These are phyloP conservation scores for Hydra vulgaris DNA, from an alignment of 30 jellyfish, hydroid and myxozoan species.

Conservation along the genomic window DNA sequence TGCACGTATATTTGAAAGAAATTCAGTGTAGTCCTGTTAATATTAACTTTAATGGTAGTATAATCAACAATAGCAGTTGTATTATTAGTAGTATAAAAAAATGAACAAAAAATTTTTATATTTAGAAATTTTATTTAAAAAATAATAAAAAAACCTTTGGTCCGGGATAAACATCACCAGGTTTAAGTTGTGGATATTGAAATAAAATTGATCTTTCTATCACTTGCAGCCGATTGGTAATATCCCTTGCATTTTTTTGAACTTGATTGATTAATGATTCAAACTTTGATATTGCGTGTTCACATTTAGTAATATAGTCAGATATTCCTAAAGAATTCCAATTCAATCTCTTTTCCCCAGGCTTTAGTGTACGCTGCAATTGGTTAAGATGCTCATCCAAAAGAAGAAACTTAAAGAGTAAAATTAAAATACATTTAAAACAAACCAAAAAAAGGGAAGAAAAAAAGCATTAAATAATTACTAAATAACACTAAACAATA, in stretches of 20 bases:
- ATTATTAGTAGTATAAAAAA: background rate
- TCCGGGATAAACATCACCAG: slow-evolving; percentile 41
- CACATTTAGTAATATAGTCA: slow-evolving; percentile 80
- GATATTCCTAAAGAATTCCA: slow-evolving; percentile 94
- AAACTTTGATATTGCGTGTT: slow-evolving; percentile 84
- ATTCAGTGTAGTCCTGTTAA: slow-evolving; percentile 80
- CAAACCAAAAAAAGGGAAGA: background rate
- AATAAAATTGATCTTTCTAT: slow-evolving; percentile 57
- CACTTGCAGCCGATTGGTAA: slow-evolving; percentile 48
- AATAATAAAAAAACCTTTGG: slow-evolving; percentile 57
- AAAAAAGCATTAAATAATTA: background rate
- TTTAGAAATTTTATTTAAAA: background rate
- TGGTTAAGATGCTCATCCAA: slow-evolving; percentile 74
- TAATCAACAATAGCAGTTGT: background rate
- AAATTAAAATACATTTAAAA: background rate
- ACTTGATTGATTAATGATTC: slow-evolving; percentile 88
- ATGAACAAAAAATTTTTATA: background rate
- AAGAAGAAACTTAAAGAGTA: slow-evolving; percentile 42
- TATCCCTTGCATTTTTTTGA: slow-evolving; percentile 89
- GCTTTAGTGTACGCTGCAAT: slow-evolving; percentile 80
- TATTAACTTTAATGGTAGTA: background rate
- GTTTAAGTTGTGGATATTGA: slow-evolving; percentile 52
- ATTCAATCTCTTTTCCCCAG: slow-evolving; percentile 88
- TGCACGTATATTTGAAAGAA: slow-evolving; percentile 51
- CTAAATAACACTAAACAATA: background rate